phyloP scores from a whole-genome alignment of 2,113 vertebrate species.

The Genyomyrus donnyi region DNA sequence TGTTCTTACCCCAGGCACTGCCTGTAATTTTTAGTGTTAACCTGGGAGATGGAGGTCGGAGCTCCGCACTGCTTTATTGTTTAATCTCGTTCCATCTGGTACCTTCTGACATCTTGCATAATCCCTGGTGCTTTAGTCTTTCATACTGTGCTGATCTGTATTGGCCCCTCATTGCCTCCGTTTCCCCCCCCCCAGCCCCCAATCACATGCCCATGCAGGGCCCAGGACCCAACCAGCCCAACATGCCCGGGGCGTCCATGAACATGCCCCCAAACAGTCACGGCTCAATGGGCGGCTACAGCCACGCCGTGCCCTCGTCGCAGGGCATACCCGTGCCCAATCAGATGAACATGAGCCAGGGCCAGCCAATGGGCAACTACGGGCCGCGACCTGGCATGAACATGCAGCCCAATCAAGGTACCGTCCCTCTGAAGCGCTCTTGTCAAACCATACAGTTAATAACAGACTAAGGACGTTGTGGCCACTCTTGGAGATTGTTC shows the following conservation, averaged over 20 bases:
- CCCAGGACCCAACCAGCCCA: slow-evolving; percentile 88
- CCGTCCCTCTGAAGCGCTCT: neutral
- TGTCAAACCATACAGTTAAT: neutral
- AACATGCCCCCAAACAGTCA: slow-evolving; percentile 91
- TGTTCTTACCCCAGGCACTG: neutral
- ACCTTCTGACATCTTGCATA: neutral
- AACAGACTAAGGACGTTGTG: neutral
- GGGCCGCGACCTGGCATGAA: slow-evolving; percentile 93
- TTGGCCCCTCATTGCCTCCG: neutral
- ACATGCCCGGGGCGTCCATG: slow-evolving; percentile 84
- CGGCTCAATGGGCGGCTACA: slow-evolving; percentile 90
- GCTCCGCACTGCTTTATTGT: neutral
- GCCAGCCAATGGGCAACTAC: slow-evolving; percentile 89
- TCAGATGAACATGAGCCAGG: slow-evolving; percentile 95
- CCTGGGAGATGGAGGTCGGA: neutral
- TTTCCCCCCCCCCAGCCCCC: slow-evolving; percentile 63
- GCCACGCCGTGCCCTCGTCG: slow-evolving; percentile 83
- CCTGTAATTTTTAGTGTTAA: neutral
- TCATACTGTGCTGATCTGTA: neutral
- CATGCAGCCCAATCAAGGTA: slow-evolving; percentile 96
- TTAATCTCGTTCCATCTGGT: neutral
- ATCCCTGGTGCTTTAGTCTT: neutral
- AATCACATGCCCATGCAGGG: slow-evolving; percentile 98
- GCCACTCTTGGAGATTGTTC: neutral
- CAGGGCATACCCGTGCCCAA: slow-evolving; percentile 88